Conservation (phyloP, 2,888 invertebrate genomes). For the Hypercompe scribonia region DNA sequence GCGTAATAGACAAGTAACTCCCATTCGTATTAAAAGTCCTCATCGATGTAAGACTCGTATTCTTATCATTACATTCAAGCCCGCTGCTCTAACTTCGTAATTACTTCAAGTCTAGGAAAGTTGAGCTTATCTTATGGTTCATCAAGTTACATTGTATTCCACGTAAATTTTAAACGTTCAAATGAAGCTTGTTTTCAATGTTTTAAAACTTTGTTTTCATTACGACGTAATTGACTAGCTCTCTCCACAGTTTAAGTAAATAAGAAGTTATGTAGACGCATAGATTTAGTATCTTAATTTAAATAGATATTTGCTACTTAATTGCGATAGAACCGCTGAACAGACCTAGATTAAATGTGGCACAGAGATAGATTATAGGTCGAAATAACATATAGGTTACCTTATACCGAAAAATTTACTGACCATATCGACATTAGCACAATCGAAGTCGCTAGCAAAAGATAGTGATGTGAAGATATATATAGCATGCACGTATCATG, state of each 20-base stretch:
- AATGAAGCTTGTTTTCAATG: neutral
- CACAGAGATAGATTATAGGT: no score
- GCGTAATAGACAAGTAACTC: neutral
- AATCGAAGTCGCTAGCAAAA: no score
- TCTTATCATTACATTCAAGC: neutral
- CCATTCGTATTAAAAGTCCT: neutral
- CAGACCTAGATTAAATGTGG: no score
- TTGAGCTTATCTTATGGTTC: neutral
- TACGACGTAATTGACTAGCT: neutral
- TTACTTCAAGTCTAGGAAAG: neutral
- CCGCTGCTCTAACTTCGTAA: neutral
- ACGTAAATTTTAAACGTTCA: conserved; percentile 1
- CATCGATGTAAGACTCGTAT: neutral
- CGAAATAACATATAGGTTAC: no score
- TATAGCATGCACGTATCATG: no score
- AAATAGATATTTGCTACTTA: neutral
- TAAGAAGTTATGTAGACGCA: neutral
- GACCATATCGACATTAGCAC: no score
- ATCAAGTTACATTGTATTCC: neutral
- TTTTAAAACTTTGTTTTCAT: neutral
- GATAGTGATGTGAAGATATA: no score
- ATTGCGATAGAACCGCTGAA: no score
- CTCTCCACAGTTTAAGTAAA: neutral
- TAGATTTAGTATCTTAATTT: neutral
- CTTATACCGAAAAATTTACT: no score